A percentile compares a stretch with the other conserved stretches of the same genome.
phyloP scores from a whole-genome alignment of 2,113 vertebrate genomes.

The Galeopterus variegatus region DNA sequence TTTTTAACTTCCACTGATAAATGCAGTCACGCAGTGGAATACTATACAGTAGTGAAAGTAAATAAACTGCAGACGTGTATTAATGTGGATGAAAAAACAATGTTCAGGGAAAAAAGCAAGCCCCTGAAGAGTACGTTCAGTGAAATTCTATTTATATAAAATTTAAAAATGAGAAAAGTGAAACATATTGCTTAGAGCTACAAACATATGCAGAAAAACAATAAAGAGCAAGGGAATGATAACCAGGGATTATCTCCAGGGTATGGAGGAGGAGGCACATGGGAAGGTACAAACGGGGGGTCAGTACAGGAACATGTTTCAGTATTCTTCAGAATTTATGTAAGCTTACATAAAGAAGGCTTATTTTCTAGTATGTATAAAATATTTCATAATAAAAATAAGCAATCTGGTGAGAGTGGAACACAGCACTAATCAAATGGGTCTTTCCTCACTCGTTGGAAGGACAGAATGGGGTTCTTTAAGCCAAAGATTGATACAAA shows the following conservation, averaged over 20 bases:
- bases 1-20: background rate
- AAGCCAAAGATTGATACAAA: background rate
- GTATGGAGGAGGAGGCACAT: background rate
- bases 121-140: background rate
- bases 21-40: background rate
- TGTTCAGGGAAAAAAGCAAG: background rate
- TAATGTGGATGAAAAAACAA: background rate
- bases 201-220: background rate
- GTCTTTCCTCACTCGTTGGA: background rate
- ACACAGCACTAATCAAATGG: background rate
- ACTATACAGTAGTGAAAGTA: background rate
- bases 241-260: background rate
- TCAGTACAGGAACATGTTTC: background rate
- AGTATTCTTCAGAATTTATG: background rate
- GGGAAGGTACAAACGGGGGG: background rate
- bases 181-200: background rate
- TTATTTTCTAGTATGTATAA: background rate
- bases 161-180: background rate
- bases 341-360: background rate
- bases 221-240: background rate
- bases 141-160: background rate
- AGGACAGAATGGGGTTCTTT: background rate
- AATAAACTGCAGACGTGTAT: background rate
- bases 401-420: background rate
- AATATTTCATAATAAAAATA: background rate